These are phyloP conservation scores for Anarhynchus alexandrinus DNA, from an alignment of 2,113 vertebrate genomes.

Conservation along the genomic window DNA sequence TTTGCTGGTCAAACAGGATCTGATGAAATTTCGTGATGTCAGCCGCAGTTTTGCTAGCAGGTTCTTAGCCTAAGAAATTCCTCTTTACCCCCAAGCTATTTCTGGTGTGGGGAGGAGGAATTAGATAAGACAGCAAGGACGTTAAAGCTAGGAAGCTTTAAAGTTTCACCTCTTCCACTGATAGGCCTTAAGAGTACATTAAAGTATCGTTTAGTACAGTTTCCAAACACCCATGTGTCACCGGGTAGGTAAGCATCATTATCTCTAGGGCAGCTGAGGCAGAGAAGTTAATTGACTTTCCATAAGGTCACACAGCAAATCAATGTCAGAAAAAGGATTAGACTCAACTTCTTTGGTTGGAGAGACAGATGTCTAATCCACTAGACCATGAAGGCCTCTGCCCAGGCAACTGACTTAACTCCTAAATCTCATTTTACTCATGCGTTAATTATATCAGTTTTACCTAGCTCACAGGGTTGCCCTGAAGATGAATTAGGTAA, in stretches of 20 bases:
- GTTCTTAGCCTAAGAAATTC: not conserved
- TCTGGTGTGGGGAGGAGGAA: not conserved
- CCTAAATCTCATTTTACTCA: conserved; percentile 56
- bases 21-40: not conserved
- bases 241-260: conserved; percentile 29
- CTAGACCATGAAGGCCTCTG: conserved; percentile 34
- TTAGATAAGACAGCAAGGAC: not conserved
- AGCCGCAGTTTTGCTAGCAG: not conserved
- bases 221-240: conserved; percentile 10
- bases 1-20: not conserved
- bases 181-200: conserved; percentile 4
- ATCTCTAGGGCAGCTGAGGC: conserved; percentile 46
- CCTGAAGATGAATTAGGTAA: conserved; percentile 41
- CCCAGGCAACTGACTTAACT: conserved; percentile 54
- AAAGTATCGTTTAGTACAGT: not conserved
- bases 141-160: not conserved
- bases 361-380: conserved; percentile 62
- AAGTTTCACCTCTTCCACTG: not conserved
- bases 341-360: conserved; percentile 36
- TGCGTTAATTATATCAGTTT: conserved; percentile 48
- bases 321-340: conserved; percentile 62
- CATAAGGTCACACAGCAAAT: conserved; percentile 30
- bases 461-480: not conserved
- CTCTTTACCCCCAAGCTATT: not conserved
- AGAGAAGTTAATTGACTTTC: conserved; percentile 68